A percentile compares a stretch with the other conserved stretches of the same genome.
phyloP scores from a whole-genome alignment of 2,888 invertebrate species.

The Yponomeuta sedellus region DNA sequence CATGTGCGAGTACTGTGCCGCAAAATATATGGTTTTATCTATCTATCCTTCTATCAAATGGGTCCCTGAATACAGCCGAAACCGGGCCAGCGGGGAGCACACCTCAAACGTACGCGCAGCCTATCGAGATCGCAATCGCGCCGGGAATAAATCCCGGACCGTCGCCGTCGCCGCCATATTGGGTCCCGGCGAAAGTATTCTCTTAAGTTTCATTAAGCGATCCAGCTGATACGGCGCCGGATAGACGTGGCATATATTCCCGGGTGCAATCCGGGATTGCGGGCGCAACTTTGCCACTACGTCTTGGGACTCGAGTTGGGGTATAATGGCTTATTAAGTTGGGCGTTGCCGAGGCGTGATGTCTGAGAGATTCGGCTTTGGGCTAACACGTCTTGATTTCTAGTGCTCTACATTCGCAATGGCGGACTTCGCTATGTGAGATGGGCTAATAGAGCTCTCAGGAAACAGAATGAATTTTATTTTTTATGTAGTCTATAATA shows the following conservation, averaged over 20 bases:
- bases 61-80: too few species aligned
- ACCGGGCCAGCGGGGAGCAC: neutral
- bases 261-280: constrained; percentile 27
- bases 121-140: constrained; percentile 63
- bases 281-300: neutral
- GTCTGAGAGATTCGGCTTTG: neutral
- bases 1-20: too few species aligned
- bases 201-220: constrained; percentile 74
- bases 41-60: too few species aligned
- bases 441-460: too few species aligned
- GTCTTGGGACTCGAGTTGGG: neutral
- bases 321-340: constrained; percentile 8
- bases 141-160: constrained; percentile 57
- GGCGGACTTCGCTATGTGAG: too few species aligned
- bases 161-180: constrained; percentile 54
- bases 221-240: constrained; percentile 44
- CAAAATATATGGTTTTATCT: too few species aligned
- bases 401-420: neutral
- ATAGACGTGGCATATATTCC: constrained; percentile 9
- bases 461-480: too few species aligned
- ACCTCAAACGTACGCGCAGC: constrained; percentile 26
- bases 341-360: neutral
- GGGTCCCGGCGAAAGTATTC: constrained; percentile 64
- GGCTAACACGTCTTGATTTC: constrained; percentile 4
- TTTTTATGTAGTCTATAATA: too few species aligned